Evolutionary conservation across 2,888 invertebrate genomes (phyloP), one percentile per base, ranked within the genome.

Genomic region (Prosopocoilus inquinatus): DNA sequence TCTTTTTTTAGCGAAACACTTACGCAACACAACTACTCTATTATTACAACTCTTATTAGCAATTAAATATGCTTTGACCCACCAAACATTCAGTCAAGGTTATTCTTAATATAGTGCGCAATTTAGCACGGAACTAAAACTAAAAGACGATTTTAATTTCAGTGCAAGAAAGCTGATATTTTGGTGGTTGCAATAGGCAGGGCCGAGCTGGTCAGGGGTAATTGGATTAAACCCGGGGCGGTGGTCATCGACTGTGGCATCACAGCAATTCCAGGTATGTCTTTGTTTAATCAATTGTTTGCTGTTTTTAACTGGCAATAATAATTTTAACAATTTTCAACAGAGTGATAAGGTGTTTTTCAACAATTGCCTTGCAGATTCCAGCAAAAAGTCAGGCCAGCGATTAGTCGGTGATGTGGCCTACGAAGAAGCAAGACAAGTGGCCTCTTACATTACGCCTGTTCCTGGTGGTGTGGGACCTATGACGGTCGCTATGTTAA

Each of bases 191-290:
- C 89, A 0, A 94, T 98, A 68, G 98, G 98, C 0, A 84, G 87
- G 66, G 81, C 95, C 1, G 87, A 95, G 77, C 83, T 96, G 80
- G 94, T 99, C 1, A 91, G 91, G 74, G 94, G 90, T 0, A 90
- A 90, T 60, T 98, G 98, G 98, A 88, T 99, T 64, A 99, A 99
- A 78, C 93, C 94, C 0, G 97, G 98, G 3, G 96, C 98, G 11
- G 89, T 99, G 9, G 97, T 99, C 38, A 96, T 99, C 68, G 99
- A 99, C 77, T 99, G 98, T 77, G 99, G 99, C 43, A 99, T 99
- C 66, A 97, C 95, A 79, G 84, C 91, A 2, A 88, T 95, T 66
- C 83, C 90, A 78, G 96, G 93, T 92, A 78, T 9, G 41, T 13
- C 3, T 15, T 9, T 41, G 9, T 41, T 41, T 15, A 41, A 11